Base-by-base conservation (phyloP, 2,113 vertebrate genomes). In the Grammomys surdaster region DNA sequence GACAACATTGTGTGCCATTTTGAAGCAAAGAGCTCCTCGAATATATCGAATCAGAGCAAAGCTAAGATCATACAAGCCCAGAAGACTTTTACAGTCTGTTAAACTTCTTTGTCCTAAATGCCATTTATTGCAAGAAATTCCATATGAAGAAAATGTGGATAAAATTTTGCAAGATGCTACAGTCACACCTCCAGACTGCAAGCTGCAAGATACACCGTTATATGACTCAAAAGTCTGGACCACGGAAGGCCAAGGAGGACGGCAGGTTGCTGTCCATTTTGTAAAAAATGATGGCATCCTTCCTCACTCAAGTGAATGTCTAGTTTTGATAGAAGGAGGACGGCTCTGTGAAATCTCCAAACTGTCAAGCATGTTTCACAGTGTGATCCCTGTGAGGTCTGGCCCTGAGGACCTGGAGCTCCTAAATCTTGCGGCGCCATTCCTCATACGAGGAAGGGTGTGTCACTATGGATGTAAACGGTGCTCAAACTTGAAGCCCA, bases 81-180 rank as follows among this genome's bases (percentile, higher is more conserved):
- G 88, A 90, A 98, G 97, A 85, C 99, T 99, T 40, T 97, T 98
- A 97, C 99, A 99, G 97, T 98, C 99, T 36, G 95, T 99, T 91
- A 99, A 99, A 97, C 99, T 99, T 92, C 98, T 99, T 98, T 99
- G 99, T 96, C 98, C 99, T 97, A 98, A 99, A 91, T 99, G 99
- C 97, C 98, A 97, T 60, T 97, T 97, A 43, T 93, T 99, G 99
- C 97, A 95, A 98, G 99, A 99, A 90, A 92, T 99, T 96, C 99
- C 99, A 70, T 94, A 98, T 92, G 98, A 98, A 69, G 95, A 98
- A 9, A 95, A 96, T 40, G 93, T 99, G 36, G 97, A 98, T 31
- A 81, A 69, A 5, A 65, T 99, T 97, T 99, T 99, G 90, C 97
- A 86, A 67, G 97, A 97, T 28, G 98, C 97, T 87, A 97, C 93